These are phyloP conservation scores for Hydrolagus colliei DNA, from an alignment of 2,797 vertebrate genomes.

Conservation along the genomic window DNA sequence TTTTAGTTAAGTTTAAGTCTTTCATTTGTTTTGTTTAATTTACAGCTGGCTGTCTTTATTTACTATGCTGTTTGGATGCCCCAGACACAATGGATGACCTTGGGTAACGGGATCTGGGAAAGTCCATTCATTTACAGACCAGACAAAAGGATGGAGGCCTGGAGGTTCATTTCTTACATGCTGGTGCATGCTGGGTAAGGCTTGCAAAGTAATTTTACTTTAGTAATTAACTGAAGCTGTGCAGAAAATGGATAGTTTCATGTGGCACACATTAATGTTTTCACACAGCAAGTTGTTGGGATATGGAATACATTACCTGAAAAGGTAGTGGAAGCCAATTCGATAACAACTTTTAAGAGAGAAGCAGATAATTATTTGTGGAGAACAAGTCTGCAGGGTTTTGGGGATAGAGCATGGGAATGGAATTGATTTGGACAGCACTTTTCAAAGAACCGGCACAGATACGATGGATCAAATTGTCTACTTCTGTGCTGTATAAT, in stretches of 20 bases:
- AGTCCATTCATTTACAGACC: constrained; percentile 73
- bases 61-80: constrained; percentile 86
- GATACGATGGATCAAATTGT: no score
- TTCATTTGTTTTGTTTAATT: constrained; percentile 1
- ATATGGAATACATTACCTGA: no score
- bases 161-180: constrained; percentile 88
- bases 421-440: no score
- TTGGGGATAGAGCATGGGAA: no score
- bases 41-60: constrained; percentile 73
- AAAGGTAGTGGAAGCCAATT: no score
- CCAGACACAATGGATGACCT: constrained; percentile 79
- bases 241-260: not conserved
- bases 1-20: not conserved
- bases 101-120: constrained; percentile 63
- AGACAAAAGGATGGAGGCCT: constrained; percentile 62
- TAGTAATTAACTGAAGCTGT: not conserved
- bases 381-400: no score
- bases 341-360: no score
- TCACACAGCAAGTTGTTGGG: not conserved
- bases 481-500: no score
- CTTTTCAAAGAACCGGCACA: no score
- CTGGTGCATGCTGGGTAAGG: constrained; percentile 81
- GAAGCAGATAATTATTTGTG: no score
- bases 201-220: not conserved
- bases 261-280: not conserved